A percentile compares a stretch with the other conserved stretches of the same genome.
These are phyloP conservation scores for Temnothorax nylanderi DNA, from an alignment of 1,140 invertebrate species.

Conservation along the genomic window DNA sequence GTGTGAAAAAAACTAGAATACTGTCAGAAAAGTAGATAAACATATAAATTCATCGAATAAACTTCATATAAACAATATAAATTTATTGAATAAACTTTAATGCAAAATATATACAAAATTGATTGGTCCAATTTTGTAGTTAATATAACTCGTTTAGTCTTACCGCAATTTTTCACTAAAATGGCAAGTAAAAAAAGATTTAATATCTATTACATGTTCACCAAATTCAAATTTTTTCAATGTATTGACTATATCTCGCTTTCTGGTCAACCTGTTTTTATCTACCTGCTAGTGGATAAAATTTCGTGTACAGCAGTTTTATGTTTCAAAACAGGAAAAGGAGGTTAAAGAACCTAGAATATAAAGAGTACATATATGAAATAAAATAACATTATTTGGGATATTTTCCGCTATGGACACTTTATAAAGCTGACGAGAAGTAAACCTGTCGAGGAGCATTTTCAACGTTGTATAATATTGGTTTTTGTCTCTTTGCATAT, in stretches of 20 bases:
- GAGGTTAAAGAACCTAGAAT: neutral
- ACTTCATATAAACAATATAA: neutral
- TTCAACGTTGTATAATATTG: neutral
- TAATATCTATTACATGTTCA: slow-evolving; percentile 5
- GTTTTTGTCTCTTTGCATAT: neutral
- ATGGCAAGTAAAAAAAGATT: slow-evolving; percentile 13
- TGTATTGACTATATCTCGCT: neutral
- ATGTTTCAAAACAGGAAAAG: slow-evolving; percentile 32
- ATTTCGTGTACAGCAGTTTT: slow-evolving; percentile 6
- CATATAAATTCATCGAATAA: slow-evolving; percentile 1
- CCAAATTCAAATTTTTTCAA: slow-evolving; percentile 32
- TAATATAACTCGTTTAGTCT: slow-evolving; percentile 33
- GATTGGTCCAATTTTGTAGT: slow-evolving; percentile 14
- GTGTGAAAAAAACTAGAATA: neutral
- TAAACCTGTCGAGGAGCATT: neutral
- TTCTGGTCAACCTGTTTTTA: slow-evolving; percentile 23
- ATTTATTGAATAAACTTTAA: neutral
- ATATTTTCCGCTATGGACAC: neutral
- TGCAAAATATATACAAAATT: slow-evolving; percentile 24
- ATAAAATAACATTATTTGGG: slow-evolving; percentile 16
- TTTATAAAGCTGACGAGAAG: neutral
- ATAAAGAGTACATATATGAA: slow-evolving; percentile 22
- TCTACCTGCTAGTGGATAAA: slow-evolving; percentile 27
- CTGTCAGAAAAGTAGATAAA: too few species aligned
- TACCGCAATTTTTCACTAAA: slow-evolving; percentile 19